Percentiles rank a stretch among this genome's conserved stretches.
phyloP scores from a whole-genome alignment of 1,140 invertebrate genomes.

The Heliconius hewitsoni region DNA sequence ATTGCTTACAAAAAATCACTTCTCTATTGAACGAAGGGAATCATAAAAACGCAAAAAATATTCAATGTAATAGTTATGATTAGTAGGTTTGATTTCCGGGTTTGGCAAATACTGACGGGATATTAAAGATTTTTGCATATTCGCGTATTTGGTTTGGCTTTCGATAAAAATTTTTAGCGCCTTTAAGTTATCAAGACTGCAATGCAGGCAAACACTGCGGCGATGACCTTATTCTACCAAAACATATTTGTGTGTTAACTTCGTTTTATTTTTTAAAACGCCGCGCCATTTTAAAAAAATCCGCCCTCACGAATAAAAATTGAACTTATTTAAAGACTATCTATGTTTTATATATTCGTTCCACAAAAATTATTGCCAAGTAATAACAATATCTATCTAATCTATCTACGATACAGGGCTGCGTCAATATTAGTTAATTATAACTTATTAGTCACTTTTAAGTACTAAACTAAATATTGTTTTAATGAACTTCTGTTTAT shows the following conservation, averaged over 20 bases:
- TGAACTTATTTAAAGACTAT: neutral
- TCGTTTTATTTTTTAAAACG: neutral
- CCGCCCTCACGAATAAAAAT: neutral
- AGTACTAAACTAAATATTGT: neutral
- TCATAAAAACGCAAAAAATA: neutral
- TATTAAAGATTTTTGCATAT: slow-evolving; percentile 37
- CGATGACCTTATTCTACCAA: slow-evolving; percentile 33
- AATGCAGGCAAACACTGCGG: slow-evolving; percentile 37
- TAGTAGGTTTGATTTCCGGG: slow-evolving; percentile 39
- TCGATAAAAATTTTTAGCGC: slow-evolving; percentile 34
- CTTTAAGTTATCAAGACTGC: slow-evolving; percentile 37
- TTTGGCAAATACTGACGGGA: slow-evolving; percentile 39
- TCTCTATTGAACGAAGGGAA: neutral
- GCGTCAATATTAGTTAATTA: neutral
- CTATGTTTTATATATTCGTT: neutral
- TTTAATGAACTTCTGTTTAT: no score
- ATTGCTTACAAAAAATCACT: neutral
- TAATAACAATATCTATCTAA: no score
- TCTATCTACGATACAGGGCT: neutral
- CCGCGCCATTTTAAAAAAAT: neutral
- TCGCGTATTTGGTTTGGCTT: slow-evolving; percentile 36
- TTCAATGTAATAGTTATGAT: slow-evolving; percentile 17
- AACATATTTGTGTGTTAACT: slow-evolving; percentile 13
- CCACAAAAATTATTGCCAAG: neutral
- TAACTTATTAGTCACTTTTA: neutral